Conservation (phyloP, 2,888 invertebrate genomes). For the Sphaeridia pumilis region DNA sequence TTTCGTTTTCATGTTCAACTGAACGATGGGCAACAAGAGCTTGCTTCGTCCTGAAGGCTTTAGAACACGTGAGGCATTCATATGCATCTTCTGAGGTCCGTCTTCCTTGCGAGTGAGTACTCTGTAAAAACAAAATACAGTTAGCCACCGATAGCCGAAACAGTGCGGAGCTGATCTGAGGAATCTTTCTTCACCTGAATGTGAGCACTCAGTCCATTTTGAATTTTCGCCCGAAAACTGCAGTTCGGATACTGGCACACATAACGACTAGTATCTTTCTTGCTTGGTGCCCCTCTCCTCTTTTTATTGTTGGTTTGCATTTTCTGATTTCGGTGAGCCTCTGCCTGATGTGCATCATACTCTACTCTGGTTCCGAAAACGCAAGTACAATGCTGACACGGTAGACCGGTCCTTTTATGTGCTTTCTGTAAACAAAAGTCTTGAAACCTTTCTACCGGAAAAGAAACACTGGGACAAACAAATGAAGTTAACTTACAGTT, state of each 20-base stretch:
- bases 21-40: background rate
- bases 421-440: conserved; percentile 5
- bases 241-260: conserved; percentile 11
- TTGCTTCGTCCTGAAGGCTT: no score
- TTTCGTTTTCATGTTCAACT: conserved; percentile 4
- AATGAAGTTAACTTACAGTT: conserved; percentile 6
- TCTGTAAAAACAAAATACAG: no score
- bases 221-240: background rate
- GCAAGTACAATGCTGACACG: conserved; percentile 11
- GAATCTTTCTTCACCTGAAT: conserved; percentile 9
- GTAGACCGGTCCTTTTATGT: conserved; percentile 2
- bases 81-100: no score
- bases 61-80: no score
- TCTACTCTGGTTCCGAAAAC: conserved; percentile 4
- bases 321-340: conserved; percentile 8
- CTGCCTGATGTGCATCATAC: conserved; percentile 6
- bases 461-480: no score
- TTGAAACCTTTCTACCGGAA: no score
- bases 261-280: background rate
- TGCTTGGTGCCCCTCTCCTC: conserved; percentile 6
- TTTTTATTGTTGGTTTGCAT: background rate
- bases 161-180: no score
- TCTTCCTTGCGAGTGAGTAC: no score
- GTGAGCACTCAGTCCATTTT: conserved; percentile 4
- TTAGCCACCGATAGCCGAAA: no score